Evolutionary conservation across 1,140 invertebrate genomes (phyloP).

Genomic region (Sycophaga agraensis): DNA sequence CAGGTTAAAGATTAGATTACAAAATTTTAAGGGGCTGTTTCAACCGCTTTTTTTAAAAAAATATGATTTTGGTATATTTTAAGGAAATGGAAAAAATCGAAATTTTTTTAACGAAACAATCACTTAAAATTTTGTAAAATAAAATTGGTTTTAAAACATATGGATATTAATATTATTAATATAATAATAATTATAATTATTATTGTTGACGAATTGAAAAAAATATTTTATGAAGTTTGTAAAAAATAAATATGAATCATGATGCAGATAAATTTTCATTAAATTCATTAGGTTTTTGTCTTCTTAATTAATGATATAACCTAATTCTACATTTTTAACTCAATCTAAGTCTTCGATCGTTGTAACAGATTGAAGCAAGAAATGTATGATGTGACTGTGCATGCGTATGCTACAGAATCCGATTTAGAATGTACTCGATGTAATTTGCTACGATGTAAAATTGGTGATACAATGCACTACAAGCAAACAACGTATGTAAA

Average conservation of each 20-base stretch:
- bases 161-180: neutral
- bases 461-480: slow-evolving; percentile 13
- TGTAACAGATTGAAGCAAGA: slow-evolving; percentile 33
- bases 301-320: too few species aligned
- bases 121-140: neutral
- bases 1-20: neutral
- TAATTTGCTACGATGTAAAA: slow-evolving; percentile 21
- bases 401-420: slow-evolving; percentile 9
- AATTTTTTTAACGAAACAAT: slow-evolving; percentile 13
- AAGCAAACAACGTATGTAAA: slow-evolving; percentile 11
- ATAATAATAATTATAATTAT: too few species aligned
- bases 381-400: slow-evolving; percentile 19
- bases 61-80: neutral
- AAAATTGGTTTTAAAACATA: too few species aligned
- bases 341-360: slow-evolving; percentile 20
- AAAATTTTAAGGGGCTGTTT: slow-evolving; percentile 6
- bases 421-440: slow-evolving; percentile 19
- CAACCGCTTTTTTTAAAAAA: slow-evolving; percentile 13
- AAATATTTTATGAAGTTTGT: too few species aligned
- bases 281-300: too few species aligned
- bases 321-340: slow-evolving; percentile 25
- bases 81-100: neutral
- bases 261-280: too few species aligned
- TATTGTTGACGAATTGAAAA: too few species aligned
- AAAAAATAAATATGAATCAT: too few species aligned